Evolutionary conservation across 2,888 invertebrate genomes (phyloP), one percentile per base, ranked within the genome.

Genomic region (Coronaproctus castanopsis): DNA sequence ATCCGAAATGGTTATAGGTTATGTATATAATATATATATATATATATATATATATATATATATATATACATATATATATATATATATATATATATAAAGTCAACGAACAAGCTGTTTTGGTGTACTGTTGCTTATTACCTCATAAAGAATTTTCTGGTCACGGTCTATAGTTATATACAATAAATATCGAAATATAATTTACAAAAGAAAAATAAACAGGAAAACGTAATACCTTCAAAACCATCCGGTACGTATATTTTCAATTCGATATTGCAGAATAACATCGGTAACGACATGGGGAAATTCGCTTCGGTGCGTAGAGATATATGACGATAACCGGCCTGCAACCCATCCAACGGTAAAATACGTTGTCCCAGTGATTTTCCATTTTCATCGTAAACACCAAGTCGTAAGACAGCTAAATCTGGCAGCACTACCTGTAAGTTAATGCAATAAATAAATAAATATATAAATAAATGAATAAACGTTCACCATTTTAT

Each of bases 201-300:
- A n/a, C n/a, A n/a, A n/a, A n/a, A n/a, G n/a, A n/a, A n/a, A n/a
- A n/a, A n/a, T n/a, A n/a, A n/a, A n/a, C n/a, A n/a, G n/a, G n/a
- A 36, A 36, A 36, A 36, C 5, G 14, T 8, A 36, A 36, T 67
- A 87, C 88, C 89, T 78, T 93, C 93, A 70, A 97, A 87, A 56
- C 97, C 98, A 75, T 97, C 96, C 52, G 98, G 98, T 66, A 99
- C 96, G 75, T 99, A 99, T 68, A 98, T 99, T 78, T 97, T 97
- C 63, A 98, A 81, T 75, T 96, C 95, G 69, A 99, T 95, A 72
- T 95, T 91, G 71, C 97, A 97, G 77, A 99, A 99, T 65, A 99
- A 78, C 85, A 97, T 98, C 50, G 98, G 96, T 68, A 98, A 77
- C 0, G 97, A 95, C 87, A 97, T 90, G 60, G 97, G 95, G 73